Evolutionary conservation across 2,113 vertebrate genomes (phyloP).

Genomic region (Danionella cerebrum): DNA sequence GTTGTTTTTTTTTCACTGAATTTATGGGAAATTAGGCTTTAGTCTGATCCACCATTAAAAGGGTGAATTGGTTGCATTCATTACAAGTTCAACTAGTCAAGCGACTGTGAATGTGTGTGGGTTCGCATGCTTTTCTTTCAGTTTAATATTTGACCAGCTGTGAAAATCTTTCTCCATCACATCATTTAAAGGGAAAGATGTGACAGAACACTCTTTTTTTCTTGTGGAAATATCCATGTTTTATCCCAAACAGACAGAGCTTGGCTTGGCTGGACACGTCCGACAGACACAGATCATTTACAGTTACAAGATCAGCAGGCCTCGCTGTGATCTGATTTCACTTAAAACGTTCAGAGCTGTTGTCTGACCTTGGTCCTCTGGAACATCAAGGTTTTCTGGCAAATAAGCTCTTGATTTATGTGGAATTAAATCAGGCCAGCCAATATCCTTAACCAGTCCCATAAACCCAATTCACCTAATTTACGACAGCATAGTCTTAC

Average conservation of each 20-base stretch:
- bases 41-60: too few relatives aligned
- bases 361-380: slow-evolving; percentile 7
- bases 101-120: too few relatives aligned
- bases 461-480: slow-evolving; percentile 3
- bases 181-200: neutral
- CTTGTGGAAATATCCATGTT: slow-evolving; percentile 19
- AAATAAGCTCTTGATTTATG: slow-evolving; percentile 27
- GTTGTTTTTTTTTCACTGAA: too few relatives aligned
- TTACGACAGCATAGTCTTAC: slow-evolving; percentile 21
- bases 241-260: neutral
- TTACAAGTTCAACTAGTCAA: too few relatives aligned
- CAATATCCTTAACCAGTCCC: neutral
- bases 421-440: slow-evolving; percentile 13
- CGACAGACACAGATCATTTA: slow-evolving; percentile 22
- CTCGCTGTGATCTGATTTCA: slow-evolving; percentile 7
- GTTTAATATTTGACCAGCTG: neutral
- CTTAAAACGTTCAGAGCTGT: slow-evolving; percentile 11
- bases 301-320: slow-evolving; percentile 13
- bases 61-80: too few relatives aligned
- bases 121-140: too few relatives aligned
- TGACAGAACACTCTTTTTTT: neutral
- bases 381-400: slow-evolving; percentile 2
- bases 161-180: neutral
- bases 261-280: slow-evolving; percentile 18
- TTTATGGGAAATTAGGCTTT: too few relatives aligned